Evolutionary conservation across 2,888 invertebrate species (phyloP), one percentile per base, ranked within the genome.

Genomic region (Lycocerus yunnanus): DNA sequence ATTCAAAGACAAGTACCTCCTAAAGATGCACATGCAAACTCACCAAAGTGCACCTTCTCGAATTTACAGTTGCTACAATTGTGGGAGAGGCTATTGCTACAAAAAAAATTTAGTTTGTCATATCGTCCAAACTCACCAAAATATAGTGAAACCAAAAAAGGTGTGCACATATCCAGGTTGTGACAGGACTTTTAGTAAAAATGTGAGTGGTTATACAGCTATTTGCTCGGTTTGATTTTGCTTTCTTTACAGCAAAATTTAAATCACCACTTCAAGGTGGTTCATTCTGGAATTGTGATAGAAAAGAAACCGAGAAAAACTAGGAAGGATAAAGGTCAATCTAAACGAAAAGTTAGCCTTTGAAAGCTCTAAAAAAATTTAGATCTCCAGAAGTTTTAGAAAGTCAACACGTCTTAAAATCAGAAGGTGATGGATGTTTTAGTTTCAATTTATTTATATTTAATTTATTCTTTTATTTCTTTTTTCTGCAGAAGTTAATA

Each of bases 71-170:
- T 85, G 84, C 77, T 43, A n/a, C n/a, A 77, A 81, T 21, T 85
- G 85, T 71, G 71, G 78, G 8, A 75, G 81, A 20, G 76, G 75
- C 11, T 85, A 84, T 76, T 77, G 79, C 24, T 81, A 84, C 66
- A 82, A 83, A 63, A 83, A 80, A 43, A 84, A 84, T 76, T 71
- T 85, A 61, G 78, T 69, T 13, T 73, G 27, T 68, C 85, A 85
- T 73, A 82, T 85, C 27, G 78, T 78, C 10, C 71, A 68, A 58
- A 78, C 75, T 67, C 84, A 84, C 71, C 78, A 82, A 68, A 82
- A 83, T 69, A 59, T 80, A 11, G 66, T 71, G 59, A 72, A 66
- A 68, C 76, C 78, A 14, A 71, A 71, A 58, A 72, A 77, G 24
- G 72, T 74, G 13, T 82, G 82, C 65, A 77, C 78, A 15, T 77